These are phyloP conservation scores for Folsomia manolachei DNA, from an alignment of 2,888 invertebrate genomes.

Conservation along the genomic window DNA sequence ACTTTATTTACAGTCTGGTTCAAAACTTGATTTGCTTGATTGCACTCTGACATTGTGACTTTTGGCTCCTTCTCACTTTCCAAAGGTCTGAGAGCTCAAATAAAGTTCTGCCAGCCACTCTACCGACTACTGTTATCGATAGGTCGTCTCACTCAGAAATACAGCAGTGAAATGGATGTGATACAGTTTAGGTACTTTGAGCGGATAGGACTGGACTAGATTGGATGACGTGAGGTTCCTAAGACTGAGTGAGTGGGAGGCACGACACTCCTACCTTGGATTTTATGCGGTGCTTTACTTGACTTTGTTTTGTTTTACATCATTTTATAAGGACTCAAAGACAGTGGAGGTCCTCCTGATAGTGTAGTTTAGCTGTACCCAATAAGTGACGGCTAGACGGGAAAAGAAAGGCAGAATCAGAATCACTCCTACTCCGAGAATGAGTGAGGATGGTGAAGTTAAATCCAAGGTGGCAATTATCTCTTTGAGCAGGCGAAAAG, in stretches of 20 bases:
- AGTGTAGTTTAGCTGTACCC: no score
- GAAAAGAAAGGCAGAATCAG: neutral
- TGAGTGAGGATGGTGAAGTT: neutral
- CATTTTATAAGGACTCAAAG: no score
- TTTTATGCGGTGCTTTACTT: no score
- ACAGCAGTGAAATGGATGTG: neutral
- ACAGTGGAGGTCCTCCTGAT: no score
- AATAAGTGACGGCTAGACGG: no score
- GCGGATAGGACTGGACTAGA: no score
- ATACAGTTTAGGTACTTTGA: no score
- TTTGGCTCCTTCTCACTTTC: conserved; percentile 11
- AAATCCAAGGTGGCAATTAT: neutral
- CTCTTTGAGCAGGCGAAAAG: conserved; percentile 7
- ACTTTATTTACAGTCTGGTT: conserved; percentile 5
- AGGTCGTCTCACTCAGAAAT: neutral
- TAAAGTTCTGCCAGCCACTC: neutral
- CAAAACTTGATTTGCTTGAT: neutral
- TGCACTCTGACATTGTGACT: neutral
- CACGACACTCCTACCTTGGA: no score
- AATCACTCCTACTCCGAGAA: neutral
- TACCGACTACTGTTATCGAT: neutral
- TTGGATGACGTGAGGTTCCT: no score
- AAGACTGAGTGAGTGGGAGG: no score
- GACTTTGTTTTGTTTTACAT: no score
- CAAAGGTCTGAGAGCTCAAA: neutral